phyloP scores from a whole-genome alignment of 2,888 invertebrate genomes.

The Vesta saturnalis region DNA sequence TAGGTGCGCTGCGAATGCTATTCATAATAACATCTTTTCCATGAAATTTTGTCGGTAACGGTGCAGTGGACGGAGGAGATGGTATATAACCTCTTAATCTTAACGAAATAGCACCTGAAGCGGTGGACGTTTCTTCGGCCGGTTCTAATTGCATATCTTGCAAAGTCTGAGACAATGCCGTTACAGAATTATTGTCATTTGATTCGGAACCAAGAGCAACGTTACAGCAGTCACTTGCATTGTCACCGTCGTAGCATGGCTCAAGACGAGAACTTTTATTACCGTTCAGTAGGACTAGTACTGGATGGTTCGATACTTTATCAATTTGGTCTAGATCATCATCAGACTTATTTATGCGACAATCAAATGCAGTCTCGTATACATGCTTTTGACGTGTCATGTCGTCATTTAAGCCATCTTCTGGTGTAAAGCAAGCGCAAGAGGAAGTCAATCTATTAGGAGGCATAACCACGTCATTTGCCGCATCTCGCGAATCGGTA shows the following conservation, averaged over 20 bases:
- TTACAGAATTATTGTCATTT: constrained; percentile 67
- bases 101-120: constrained; percentile 68
- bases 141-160: constrained; percentile 70
- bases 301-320: constrained; percentile 82
- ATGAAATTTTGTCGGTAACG: constrained; percentile 83
- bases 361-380: constrained; percentile 91
- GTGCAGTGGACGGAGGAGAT: constrained; percentile 86
- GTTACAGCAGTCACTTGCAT: constrained; percentile 67
- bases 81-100: constrained; percentile 79
- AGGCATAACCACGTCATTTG: constrained; percentile 67
- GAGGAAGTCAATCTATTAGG: constrained; percentile 75
- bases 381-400: constrained; percentile 77
- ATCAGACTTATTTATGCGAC: constrained; percentile 83
- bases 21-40: constrained; percentile 72
- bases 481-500: constrained; percentile 70
- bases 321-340: constrained; percentile 84
- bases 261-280: constrained; percentile 49
- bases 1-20: constrained; percentile 84
- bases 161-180: constrained; percentile 56
- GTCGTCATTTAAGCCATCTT: constrained; percentile 68
- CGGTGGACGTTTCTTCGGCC: constrained; percentile 66
- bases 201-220: constrained; percentile 66
- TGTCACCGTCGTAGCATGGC: constrained; percentile 48
- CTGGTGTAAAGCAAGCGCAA: constrained; percentile 76
- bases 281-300: constrained; percentile 69